Evolutionary conservation across 2,888 invertebrate species (phyloP), one percentile per base, ranked within the genome.

Genomic region (Flabesymbios commensalis): DNA sequence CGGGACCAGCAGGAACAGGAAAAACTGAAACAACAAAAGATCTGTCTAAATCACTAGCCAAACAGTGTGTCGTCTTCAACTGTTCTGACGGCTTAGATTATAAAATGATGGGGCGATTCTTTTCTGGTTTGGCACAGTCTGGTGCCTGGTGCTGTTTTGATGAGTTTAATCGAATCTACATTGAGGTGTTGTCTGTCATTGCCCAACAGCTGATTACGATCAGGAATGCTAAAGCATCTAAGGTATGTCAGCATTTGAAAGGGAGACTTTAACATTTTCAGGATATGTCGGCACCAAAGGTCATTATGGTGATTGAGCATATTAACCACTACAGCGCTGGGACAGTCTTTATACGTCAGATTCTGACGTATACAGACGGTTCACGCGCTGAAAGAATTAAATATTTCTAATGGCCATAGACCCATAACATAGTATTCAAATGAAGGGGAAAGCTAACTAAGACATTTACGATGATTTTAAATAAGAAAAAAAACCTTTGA

Each of bases 141-240:
- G 94, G 94, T 0, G 92, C 92, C 2, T 93, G 93, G 93, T 92
- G 92, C 74, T 94, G 93, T 75, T 93, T 94, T 79, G 93, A 93
- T 79, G 93, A 94, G 80, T 93, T 93, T 80, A 93, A 94, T 82
- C 87, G 93, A 4, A 93, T 94, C 62, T 92, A 93, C 76, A 92
- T 93, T 71, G 93, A 93, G 81, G 93, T 93, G 41, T 82, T 93
- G 61, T 93, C 92, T 17, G 93, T 93, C 2, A 93, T 93, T 73
- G 93, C 93, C 0, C 93, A 93, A 73, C 93, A 93, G 76, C 84
- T 93, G 61, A 92, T 93, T 63, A 93, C 93, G 0, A 93, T 93
- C 67, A 86, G 90, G 68, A 91, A 93, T 76, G 93, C 93, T 0
- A 93, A 93, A 82, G 88, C 89, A 0, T 88, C 88, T 17, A 72